Conservation (phyloP, 2,797 vertebrate genomes). For the Pampus argenteus region DNA sequence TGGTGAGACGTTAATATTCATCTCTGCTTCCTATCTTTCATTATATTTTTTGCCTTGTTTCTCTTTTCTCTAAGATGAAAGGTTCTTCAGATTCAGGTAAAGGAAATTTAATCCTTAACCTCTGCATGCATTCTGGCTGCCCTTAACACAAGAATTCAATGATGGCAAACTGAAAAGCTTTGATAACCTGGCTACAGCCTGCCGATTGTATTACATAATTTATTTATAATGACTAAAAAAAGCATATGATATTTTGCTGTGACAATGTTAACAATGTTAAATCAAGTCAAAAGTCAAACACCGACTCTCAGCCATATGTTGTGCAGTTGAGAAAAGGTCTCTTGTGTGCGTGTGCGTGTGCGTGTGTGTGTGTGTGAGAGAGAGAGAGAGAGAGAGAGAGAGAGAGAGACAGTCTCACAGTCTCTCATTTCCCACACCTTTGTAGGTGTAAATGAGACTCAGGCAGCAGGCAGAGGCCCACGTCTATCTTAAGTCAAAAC, state of each 20-base stretch:
- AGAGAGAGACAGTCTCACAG: too few relatives aligned
- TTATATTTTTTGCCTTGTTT: background rate
- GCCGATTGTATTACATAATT: background rate
- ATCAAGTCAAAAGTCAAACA: slow-evolving; percentile 49
- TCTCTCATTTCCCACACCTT: slow-evolving; percentile 55
- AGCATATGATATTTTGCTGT: slow-evolving; percentile 20
- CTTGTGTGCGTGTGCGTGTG: slow-evolving; percentile 14
- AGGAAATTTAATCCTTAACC: background rate
- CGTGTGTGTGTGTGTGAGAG: slow-evolving; percentile 10
- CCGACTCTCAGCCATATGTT: slow-evolving; percentile 49
- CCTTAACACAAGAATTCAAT: background rate
- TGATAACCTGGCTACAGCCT: background rate
- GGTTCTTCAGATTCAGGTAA: background rate
- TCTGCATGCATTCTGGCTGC: too few relatives aligned
- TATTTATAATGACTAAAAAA: background rate
- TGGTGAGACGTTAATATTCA: slow-evolving; percentile 4
- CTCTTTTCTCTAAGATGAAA: background rate
- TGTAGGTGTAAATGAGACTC: slow-evolving; percentile 74
- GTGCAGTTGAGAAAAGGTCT: slow-evolving; percentile 24
- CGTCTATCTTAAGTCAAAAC: slow-evolving; percentile 36
- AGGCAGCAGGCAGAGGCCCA: slow-evolving; percentile 45
- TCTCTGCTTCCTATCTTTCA: background rate
- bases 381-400: too few relatives aligned
- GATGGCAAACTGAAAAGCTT: background rate
- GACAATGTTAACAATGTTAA: slow-evolving; percentile 33